Evolutionary conservation across 2,888 invertebrate species (phyloP), one percentile per base, ranked within the genome.

Genomic region (Phoenoteleia sp.): DNA sequence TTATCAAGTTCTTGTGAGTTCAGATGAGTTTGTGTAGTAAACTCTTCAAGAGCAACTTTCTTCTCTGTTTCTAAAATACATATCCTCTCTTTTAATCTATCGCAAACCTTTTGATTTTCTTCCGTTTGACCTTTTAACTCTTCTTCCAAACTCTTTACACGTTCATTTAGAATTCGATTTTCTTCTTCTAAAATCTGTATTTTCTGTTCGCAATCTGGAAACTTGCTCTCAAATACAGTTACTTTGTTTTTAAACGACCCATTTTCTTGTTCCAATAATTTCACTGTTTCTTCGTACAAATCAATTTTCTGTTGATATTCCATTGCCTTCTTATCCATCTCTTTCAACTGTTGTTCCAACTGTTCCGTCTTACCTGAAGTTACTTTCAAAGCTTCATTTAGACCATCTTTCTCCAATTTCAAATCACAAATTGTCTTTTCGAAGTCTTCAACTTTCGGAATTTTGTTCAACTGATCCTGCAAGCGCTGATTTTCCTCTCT

Each of bases 361-460:
- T 54, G 1, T 23, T 66, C 66, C n/a, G 27, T 36, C n/a, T 81
- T 60, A 5, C 56, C 54, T n/a, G 7, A 9, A 3, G 9, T 13
- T 27, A 29, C 25, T 9, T 58, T 62, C 54, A 81, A 42, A 15
- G 54, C 15, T 29, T 66, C 49, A 23, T 64, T 81, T 19, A 74
- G 21, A 7, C 0, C 4, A 13, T 66, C 52, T 9, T 81, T 80
- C 7, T 80, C 72, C 7, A 11, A 23, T 11, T 71, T 80, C 3
- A 80, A 6, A 15, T 29, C 33, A 4, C 7, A 33, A 27, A 71
- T 42, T 3, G 15, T 54, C 25, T 62, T 6, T 23, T 79, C 52
- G 3, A 29, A 56, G 6, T 64, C 27, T 5, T 72, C 27, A 3
- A 15, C 36, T 3, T 71, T 17, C 15, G 23, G 29, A 23, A 36